Conservation (phyloP, 2,113 vertebrate genomes). For the Bufo gargarizans region DNA sequence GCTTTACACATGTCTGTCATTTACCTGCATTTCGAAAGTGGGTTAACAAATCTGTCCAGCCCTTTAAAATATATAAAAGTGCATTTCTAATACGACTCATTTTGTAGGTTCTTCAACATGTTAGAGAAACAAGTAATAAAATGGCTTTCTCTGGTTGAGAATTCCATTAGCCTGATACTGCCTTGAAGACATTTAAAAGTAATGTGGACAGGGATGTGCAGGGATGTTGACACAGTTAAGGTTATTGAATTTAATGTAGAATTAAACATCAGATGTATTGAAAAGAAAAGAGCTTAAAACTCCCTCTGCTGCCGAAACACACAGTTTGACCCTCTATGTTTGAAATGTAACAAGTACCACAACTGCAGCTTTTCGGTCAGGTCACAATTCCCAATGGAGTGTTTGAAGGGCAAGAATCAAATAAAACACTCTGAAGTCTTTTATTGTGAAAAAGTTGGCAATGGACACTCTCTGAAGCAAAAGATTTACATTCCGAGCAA, state of each 20-base stretch:
- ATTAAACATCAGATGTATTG: constrained; percentile 39
- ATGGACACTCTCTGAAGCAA: constrained; percentile 45
- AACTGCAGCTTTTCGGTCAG: constrained; percentile 36
- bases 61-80: neutral
- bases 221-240: constrained; percentile 47
- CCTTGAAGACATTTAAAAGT: constrained; percentile 25
- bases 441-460: constrained; percentile 42
- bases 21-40: neutral
- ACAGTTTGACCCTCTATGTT: constrained; percentile 36
- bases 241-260: constrained; percentile 53
- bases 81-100: neutral
- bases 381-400: constrained; percentile 49
- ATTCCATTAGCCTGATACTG: neutral
- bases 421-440: constrained; percentile 41
- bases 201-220: constrained; percentile 7
- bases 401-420: constrained; percentile 55
- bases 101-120: neutral
- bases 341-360: constrained; percentile 50
- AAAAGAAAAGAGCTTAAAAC: constrained; percentile 27
- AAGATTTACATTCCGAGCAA: constrained; percentile 51
- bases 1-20: neutral
- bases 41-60: neutral
- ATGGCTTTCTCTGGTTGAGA: neutral
- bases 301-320: constrained; percentile 40
- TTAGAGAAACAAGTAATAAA: neutral